These are phyloP conservation scores for Steinernema khuongi DNA, from an alignment of 1,140 invertebrate species.

Conservation along the genomic window DNA sequence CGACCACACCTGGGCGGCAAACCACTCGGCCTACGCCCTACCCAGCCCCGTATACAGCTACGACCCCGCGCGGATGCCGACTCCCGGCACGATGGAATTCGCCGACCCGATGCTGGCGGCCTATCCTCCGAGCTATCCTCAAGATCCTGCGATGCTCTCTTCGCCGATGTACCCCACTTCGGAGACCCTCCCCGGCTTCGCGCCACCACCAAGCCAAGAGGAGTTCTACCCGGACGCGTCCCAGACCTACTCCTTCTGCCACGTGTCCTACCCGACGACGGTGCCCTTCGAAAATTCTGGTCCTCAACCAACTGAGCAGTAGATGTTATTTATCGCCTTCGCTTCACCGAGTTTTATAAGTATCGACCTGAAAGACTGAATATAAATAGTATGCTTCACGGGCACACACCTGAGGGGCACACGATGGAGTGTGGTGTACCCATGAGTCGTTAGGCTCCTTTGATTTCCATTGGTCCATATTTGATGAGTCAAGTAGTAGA, in stretches of 20 bases:
- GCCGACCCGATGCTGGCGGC: neutral
- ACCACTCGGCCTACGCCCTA: neutral
- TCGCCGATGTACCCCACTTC: neutral
- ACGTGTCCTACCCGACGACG: neutral
- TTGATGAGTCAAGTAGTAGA: too few relatives aligned
- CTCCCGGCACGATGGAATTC: neutral
- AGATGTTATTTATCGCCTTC: slow-evolving; percentile 2
- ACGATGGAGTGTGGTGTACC: too few relatives aligned
- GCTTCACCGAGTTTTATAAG: neutral
- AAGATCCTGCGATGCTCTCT: neutral
- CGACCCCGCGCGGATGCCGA: neutral
- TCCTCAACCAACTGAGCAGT: slow-evolving; percentile 10
- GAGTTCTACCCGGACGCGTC: neutral
- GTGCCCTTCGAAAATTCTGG: neutral
- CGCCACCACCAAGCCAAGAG: neutral
- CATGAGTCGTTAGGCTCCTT: too few relatives aligned
- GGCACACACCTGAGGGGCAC: too few relatives aligned
- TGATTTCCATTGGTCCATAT: too few relatives aligned
- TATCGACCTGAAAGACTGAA: neutral
- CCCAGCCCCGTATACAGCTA: neutral
- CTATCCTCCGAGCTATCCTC: neutral
- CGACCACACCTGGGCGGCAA: neutral
- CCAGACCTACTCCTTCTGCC: neutral
- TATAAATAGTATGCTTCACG: too few relatives aligned
- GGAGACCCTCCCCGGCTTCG: neutral